A percentile compares a stretch with the other conserved stretches of the same genome.
Conservation (phyloP, 1,140 invertebrate species). For the Nephotettix cincticeps region DNA sequence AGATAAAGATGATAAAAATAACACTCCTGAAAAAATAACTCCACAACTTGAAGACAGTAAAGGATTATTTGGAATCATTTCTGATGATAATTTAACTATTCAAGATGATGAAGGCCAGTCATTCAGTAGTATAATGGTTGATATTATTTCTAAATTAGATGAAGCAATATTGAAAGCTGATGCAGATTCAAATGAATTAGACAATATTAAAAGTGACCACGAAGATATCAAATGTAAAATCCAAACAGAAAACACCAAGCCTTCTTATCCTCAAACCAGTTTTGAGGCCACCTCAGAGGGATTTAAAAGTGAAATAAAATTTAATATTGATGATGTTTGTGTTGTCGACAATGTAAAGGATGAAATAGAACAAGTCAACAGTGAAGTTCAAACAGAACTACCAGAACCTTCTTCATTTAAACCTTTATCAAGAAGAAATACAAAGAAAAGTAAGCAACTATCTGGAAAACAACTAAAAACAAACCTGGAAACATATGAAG, state of each 20-base stretch:
- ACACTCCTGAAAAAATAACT: no score
- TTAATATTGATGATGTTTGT: neutral
- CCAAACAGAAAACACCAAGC: no score
- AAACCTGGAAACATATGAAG: no score
- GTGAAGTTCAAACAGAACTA: neutral
- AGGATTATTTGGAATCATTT: neutral
- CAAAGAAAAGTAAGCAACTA: neutral
- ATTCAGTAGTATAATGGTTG: constrained; percentile 13
- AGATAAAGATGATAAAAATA: no score
- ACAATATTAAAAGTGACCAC: neutral
- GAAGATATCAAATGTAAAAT: no score
- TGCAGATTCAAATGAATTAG: neutral
- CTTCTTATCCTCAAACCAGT: neutral
- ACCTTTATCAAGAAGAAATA: neutral
- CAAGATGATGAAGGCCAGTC: constrained; percentile 1
- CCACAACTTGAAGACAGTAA: no score
- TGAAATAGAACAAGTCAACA: neutral
- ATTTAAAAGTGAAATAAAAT: constrained; percentile 15
- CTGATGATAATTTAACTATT: neutral
- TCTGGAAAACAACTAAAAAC: no score
- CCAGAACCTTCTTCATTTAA: neutral
- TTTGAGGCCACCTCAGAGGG: neutral
- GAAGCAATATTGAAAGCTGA: constrained; percentile 13
- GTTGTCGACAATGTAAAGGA: neutral
- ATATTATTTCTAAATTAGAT: constrained; percentile 14